phyloP scores from a whole-genome alignment of 2,113 vertebrate genomes.

The Donacobius atricapilla region DNA sequence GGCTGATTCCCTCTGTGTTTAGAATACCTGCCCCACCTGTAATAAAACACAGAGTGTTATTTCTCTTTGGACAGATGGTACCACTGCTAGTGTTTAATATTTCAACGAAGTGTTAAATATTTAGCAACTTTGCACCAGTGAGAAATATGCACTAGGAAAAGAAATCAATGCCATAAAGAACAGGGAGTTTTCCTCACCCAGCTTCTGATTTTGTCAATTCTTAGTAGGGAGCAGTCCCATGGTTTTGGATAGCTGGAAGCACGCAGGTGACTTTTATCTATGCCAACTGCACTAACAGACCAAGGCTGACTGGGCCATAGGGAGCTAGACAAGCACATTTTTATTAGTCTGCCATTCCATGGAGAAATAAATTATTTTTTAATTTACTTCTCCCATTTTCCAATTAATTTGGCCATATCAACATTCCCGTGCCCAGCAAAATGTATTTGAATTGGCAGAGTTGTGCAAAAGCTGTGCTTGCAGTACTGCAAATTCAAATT shows the following conservation, averaged over 20 bases:
- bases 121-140: neutral
- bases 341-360: neutral
- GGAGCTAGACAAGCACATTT: neutral
- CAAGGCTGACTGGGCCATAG: neutral
- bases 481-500: neutral
- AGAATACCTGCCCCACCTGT: neutral
- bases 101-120: neutral
- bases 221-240: neutral
- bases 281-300: neutral
- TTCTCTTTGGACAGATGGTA: neutral
- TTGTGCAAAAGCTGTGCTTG: neutral
- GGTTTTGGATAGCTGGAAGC: neutral
- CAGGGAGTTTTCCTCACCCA: neutral
- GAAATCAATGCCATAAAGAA: neutral
- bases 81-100: neutral
- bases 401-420: constrained; percentile 30
- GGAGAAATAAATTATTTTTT: constrained; percentile 7
- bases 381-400: constrained; percentile 25
- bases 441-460: constrained; percentile 5
- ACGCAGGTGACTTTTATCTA: neutral
- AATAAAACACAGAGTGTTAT: neutral
- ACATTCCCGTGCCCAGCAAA: neutral
- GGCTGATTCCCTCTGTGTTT: neutral
- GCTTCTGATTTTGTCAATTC: neutral
- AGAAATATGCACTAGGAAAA: neutral